A percentile compares a stretch with the other conserved stretches of the same genome.
These are phyloP conservation scores for Peromyscus attwateri DNA, from an alignment of 2,797 vertebrate genomes.

Conservation along the genomic window DNA sequence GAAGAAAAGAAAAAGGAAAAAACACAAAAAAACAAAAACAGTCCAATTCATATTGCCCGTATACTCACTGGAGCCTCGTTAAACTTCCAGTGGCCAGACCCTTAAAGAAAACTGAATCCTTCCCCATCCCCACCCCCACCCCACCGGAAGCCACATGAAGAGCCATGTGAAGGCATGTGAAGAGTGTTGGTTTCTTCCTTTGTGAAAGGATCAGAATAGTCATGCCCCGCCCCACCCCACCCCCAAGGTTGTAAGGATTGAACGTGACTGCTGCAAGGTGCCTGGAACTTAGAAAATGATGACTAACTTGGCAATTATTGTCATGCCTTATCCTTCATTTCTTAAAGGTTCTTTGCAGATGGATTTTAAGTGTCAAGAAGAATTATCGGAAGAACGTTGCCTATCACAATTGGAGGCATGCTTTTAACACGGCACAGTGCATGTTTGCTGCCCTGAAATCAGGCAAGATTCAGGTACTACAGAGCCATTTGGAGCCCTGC, in stretches of 20 bases:
- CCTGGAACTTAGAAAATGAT: background rate
- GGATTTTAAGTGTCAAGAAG: constrained; percentile 98
- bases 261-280: fast-evolving
- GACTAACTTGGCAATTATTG: background rate
- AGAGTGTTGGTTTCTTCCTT: background rate
- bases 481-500: background rate
- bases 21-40: background rate
- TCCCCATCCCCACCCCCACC: background rate
- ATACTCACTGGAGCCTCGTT: background rate
- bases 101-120: background rate
- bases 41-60: background rate
- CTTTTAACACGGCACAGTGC: constrained; percentile 97
- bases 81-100: no score
- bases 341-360: constrained; percentile 94
- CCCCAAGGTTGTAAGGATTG: no score
- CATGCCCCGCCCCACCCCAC: no score
- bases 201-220: background rate
- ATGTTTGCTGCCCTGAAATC: constrained; percentile 98
- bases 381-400: constrained; percentile 97
- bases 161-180: background rate
- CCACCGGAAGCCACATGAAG: background rate
- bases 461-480: constrained; percentile 94
- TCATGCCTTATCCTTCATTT: constrained; percentile 13
- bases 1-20: background rate
- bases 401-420: constrained; percentile 99